Conservation (phyloP, 2,888 invertebrate genomes). For the Hermodice carunculata region DNA sequence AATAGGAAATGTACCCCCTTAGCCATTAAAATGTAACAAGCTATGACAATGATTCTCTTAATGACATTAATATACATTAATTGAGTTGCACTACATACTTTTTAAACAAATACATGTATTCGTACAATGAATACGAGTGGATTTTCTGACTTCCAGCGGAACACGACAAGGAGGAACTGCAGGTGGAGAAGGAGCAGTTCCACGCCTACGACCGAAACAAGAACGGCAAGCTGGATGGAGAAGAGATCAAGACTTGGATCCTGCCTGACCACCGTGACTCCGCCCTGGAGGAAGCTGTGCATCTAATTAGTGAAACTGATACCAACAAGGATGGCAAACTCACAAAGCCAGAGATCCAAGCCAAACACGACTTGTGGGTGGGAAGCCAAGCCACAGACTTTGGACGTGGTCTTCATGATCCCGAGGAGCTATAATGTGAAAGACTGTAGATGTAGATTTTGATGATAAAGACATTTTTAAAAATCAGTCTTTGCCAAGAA, state of each 20-base stretch:
- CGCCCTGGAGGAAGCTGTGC: slow-evolving; percentile 90
- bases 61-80: no score
- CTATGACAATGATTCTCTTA: no score
- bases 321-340: slow-evolving; percentile 81
- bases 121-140: no score
- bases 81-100: no score
- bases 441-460: no score
- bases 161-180: slow-evolving; percentile 31
- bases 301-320: slow-evolving; percentile 77
- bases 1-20: no score
- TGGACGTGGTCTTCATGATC: slow-evolving; percentile 95
- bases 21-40: no score
- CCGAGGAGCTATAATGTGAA: no score
- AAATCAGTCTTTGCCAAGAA: no score
- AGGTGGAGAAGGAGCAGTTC: slow-evolving; percentile 70
- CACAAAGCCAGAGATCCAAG: slow-evolving; percentile 88
- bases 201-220: slow-evolving; percentile 80
- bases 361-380: slow-evolving; percentile 96
- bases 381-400: slow-evolving; percentile 99
- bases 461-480: no score
- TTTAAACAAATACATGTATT: no score
- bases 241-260: slow-evolving; percentile 88
- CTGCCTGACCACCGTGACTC: slow-evolving; percentile 86
- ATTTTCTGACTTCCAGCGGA: no score
- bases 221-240: slow-evolving; percentile 83